phyloP scores from a whole-genome alignment of 2,797 vertebrate genomes.

The Gymnocypris eckloni region DNA sequence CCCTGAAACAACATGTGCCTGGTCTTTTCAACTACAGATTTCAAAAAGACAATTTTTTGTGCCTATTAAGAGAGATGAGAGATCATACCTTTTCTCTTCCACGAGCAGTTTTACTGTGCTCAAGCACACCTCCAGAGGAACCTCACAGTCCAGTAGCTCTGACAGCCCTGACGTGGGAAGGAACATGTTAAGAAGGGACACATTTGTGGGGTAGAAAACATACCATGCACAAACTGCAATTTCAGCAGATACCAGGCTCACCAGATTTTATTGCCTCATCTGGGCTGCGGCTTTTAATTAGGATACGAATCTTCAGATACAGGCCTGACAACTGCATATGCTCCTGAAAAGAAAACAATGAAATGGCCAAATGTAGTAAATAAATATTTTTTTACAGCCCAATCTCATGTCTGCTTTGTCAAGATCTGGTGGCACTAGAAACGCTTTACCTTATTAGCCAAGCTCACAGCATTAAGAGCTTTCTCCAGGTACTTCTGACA shows the following conservation, averaged over 20 bases:
- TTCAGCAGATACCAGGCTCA: constrained; percentile 66
- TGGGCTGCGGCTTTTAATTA: constrained; percentile 78
- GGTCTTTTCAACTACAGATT: not conserved
- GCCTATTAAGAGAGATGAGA: constrained; percentile 4
- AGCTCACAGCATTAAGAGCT: constrained; percentile 80
- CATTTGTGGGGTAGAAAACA: not conserved
- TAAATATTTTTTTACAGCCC: not conserved
- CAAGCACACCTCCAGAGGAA: constrained; percentile 85
- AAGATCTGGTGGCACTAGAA: not conserved
- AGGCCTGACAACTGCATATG: constrained; percentile 80
- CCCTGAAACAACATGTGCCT: constrained; percentile 73
- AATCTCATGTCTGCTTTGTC: not conserved
- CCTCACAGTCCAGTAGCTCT: constrained; percentile 78
- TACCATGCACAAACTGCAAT: constrained; percentile 41
- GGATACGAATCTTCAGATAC: constrained; percentile 88
- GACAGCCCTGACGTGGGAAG: constrained; percentile 68
- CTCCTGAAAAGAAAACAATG: constrained; percentile 76
- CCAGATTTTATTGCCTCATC: constrained; percentile 84
- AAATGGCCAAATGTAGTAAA: not conserved
- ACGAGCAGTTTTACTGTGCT: constrained; percentile 83
- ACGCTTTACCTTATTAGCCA: constrained; percentile 88
- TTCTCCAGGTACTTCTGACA: constrained; percentile 80
- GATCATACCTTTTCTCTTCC: constrained; percentile 84
- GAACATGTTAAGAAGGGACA: not conserved
- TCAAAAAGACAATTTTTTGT: not conserved